Percentiles rank a stretch among this genome's conserved stretches.
Evolutionary conservation across 1,140 invertebrate species (phyloP).

Genomic region (Pissodes strobi): DNA sequence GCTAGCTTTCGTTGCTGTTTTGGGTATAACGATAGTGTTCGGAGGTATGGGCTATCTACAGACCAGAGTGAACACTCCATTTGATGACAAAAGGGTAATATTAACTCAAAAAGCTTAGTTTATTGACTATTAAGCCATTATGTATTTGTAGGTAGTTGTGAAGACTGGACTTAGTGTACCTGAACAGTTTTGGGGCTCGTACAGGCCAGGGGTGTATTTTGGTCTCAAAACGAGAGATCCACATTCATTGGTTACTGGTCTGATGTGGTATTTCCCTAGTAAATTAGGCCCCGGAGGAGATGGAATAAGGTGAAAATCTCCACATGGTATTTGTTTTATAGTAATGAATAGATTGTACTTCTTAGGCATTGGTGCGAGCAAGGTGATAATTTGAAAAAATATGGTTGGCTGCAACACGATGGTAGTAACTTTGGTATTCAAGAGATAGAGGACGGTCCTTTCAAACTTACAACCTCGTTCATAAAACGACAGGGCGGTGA

Average conservation of each 20-base stretch:
- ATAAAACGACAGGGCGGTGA: constrained; percentile 79
- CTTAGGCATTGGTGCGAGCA: constrained; percentile 94
- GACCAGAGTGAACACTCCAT: constrained; percentile 86
- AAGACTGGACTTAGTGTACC: constrained; percentile 72
- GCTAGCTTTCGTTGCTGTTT: constrained; percentile 58
- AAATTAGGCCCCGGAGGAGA: constrained; percentile 67
- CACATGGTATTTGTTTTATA: too few relatives aligned
- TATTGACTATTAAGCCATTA: background rate
- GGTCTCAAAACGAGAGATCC: constrained; percentile 89
- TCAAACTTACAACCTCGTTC: constrained; percentile 83
- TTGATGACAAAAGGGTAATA: constrained; percentile 73
- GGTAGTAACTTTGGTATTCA: constrained; percentile 91
- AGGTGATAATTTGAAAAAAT: constrained; percentile 77
- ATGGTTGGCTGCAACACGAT: constrained; percentile 92
- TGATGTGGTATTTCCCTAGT: constrained; percentile 95
- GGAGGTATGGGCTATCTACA: constrained; percentile 82
- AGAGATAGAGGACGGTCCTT: constrained; percentile 80
- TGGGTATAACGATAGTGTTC: constrained; percentile 71
- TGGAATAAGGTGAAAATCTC: constrained; percentile 69
- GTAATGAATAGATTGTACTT: too few relatives aligned
- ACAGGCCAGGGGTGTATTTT: constrained; percentile 86
- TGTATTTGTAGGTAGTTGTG: constrained; percentile 65
- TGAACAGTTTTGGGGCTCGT: too few relatives aligned
- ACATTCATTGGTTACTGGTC: constrained; percentile 83
- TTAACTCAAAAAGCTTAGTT: too few relatives aligned